Base-by-base conservation (phyloP, 2,797 vertebrate genomes). In the Gorsachius magnificus region DNA sequence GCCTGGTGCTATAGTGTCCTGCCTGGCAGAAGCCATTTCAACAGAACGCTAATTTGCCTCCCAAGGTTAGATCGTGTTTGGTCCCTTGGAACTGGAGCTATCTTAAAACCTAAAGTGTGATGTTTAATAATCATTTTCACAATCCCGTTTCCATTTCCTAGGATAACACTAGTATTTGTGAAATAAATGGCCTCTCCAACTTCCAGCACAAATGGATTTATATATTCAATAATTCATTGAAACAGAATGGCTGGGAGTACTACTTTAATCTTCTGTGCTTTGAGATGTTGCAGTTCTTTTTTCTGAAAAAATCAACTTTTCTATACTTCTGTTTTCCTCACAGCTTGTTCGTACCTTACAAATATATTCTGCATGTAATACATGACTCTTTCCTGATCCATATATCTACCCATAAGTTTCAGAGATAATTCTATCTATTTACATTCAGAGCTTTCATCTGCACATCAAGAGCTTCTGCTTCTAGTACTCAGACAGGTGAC, bases 371-470 rank as follows among this genome's bases (percentile, higher is more conserved):
- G 13, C 33, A 25, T 2, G 2, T 78, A 70, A 66, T 48, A 50
- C 15, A 29, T 17, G 5, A 66, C 21, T 36, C 29, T 83, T 35
- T 56, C 57, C 18, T 46, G 14, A 54, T 48, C 35, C 13, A 24
- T 66, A 69, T 84, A 24, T 53, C 35, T 68, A 56, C 26, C 31
- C 25, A 16, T 75, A 69, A 78, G 20, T 83, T 90, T 89, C 35
- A 78, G 38, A 88, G 21, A 90, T 71, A 87, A 53, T 82, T 65
- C 76, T 94, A 58, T 83, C 53, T 87, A 48, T 95, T 97, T 96
- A 75, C 85, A 78, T 93, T 83, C 48, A 90, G 35, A 83, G 21
- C 17, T 72, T 78, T 83, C 24, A 79, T 26, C 26, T 87, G 26
- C 16, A 21, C 21, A 51, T 61, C 20, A 60, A 36, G 28, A 54